Base-by-base conservation (phyloP, 2,888 invertebrate species). In the Hemaris fuciformis region DNA sequence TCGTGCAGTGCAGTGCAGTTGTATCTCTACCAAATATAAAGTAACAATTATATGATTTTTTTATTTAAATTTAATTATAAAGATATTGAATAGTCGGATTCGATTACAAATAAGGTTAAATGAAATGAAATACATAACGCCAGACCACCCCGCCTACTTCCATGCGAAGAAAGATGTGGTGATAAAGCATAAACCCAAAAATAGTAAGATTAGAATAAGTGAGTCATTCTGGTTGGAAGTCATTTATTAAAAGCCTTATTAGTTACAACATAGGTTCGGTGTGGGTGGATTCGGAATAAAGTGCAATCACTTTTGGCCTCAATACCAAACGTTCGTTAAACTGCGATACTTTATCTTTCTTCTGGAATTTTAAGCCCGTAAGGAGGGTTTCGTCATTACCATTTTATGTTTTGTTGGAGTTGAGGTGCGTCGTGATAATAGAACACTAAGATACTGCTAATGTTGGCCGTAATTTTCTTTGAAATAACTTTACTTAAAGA, bases 231-330 rank as follows among this genome's bases (percentile, higher is more conserved):
- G 8, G 18, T 31, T 60, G 65, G 72, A 57, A 65, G 64, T 64
- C 64, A 70, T 64, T 66, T 56, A 56, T 31, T 31, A 38, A 38
- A 57, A 20, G 41, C 38, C 57, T 38, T 57, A 57, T 41, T 42
- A 65, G 64, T 65, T 66, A 64, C 66, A 45, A 63, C 67, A 68
- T 64, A 67, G 58, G 59, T 42, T 56, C 38, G 64, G 64, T 72
- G 72, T 67, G 73, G 73, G 58, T 64, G 66, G 64, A 69, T 69
- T 68, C 67, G 63, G 59, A 64, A 67, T 71, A 72, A 27, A 10
- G 63, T 66, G 65, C 66, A 66, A 71, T 72, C 71, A 73, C 60
- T 64, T 61, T 58, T 61, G 68, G 59, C 73, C 61, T 67, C 70
- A 59, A 67, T 73, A 59, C 61, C 31, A 66, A 66, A 73, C 59